These are phyloP conservation scores for Dendrocincla tyrannina DNA, from an alignment of 2,797 vertebrate species.

Conservation along the genomic window DNA sequence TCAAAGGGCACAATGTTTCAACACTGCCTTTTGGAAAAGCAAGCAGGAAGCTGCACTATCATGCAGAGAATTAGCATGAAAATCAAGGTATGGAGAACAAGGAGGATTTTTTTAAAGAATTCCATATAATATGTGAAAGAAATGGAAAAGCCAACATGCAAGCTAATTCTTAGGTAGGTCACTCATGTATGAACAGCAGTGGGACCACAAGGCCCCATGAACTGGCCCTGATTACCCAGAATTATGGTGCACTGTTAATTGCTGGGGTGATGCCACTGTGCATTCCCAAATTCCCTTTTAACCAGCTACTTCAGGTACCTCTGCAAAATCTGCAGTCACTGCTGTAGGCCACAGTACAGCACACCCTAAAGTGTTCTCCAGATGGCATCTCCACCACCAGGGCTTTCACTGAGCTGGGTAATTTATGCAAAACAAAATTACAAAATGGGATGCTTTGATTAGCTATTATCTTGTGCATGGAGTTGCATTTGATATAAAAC, in stretches of 20 bases:
- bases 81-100: background rate
- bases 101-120: background rate
- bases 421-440: background rate
- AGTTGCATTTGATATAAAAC: background rate
- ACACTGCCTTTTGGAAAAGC: background rate
- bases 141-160: background rate
- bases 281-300: background rate
- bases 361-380: background rate
- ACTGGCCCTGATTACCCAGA: background rate
- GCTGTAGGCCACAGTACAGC: background rate
- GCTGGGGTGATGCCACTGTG: background rate
- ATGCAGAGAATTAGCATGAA: background rate
- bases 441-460: background rate
- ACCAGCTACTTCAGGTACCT: background rate
- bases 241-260: background rate
- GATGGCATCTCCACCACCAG: background rate
- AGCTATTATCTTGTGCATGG: background rate
- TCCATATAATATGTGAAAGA: background rate
- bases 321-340: background rate
- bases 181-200: background rate
- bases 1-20: background rate
- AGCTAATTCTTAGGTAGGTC: background rate
- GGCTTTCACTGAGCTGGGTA: background rate
- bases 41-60: background rate
- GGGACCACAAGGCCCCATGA: background rate